A percentile compares a stretch with the other conserved stretches of the same genome.
These are phyloP conservation scores for Pyrrhura leucotis DNA, from an alignment of 2,797 vertebrate genomes.

Conservation along the genomic window DNA sequence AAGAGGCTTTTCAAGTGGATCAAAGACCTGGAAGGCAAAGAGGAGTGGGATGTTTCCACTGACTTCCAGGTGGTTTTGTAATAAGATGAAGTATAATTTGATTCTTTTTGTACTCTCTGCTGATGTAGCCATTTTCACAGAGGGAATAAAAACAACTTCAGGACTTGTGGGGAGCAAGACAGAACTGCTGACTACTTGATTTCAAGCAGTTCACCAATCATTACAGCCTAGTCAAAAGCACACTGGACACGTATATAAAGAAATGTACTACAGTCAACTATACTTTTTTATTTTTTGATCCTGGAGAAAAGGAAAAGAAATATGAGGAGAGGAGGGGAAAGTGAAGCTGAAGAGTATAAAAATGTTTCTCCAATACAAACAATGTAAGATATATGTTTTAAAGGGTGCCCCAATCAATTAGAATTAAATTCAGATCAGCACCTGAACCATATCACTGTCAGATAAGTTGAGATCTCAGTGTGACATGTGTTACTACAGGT, in stretches of 20 bases:
- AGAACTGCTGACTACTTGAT: constrained; percentile 46
- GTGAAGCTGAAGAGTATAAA: not conserved
- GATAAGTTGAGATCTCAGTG: not conserved
- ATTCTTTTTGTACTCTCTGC: constrained; percentile 59
- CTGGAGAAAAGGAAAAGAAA: not conserved
- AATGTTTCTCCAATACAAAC: not conserved
- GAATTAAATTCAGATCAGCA: not conserved
- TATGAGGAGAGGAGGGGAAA: rapidly evolving
- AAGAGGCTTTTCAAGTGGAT: constrained; percentile 47
- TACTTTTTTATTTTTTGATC: not conserved
- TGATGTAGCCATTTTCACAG: constrained; percentile 39
- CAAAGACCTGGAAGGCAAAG: constrained; percentile 54
- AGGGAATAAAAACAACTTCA: constrained; percentile 56
- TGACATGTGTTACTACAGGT: not conserved
- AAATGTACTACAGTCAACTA: not conserved
- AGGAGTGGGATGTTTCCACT: constrained; percentile 31
- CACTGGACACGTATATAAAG: not conserved
- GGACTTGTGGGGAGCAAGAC: constrained; percentile 18
- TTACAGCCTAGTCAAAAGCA: not conserved
- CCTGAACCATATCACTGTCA: not conserved
- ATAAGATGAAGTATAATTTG: constrained; percentile 46
- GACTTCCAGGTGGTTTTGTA: constrained; percentile 53
- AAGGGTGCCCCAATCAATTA: not conserved
- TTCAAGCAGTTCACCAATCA: not conserved
- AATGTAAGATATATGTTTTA: not conserved